Evolutionary conservation across 2,797 vertebrate species (phyloP).

Genomic region (Gallinago stenura): DNA sequence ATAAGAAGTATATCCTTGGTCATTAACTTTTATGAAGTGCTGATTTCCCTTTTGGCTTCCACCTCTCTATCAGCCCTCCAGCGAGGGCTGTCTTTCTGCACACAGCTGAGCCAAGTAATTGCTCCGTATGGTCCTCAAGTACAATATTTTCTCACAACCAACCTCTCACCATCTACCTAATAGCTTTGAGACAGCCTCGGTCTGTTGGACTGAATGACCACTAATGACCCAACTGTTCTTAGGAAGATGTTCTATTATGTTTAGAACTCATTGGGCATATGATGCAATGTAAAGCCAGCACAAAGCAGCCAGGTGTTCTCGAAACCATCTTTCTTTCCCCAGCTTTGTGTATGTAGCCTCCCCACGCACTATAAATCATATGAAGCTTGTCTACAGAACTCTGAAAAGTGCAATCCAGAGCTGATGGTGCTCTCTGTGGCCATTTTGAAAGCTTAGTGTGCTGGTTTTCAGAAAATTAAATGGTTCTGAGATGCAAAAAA

Average conservation of each 20-base stretch:
- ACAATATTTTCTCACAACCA: neutral
- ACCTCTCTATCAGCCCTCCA: neutral
- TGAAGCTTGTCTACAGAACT: neutral
- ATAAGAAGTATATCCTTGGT: neutral
- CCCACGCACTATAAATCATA: neutral
- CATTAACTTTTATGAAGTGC: conserved; percentile 55
- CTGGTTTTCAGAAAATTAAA: neutral
- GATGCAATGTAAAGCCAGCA: neutral
- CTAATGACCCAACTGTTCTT: neutral
- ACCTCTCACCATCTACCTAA: neutral
- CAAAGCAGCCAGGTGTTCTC: neutral
- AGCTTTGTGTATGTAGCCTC: accelerated
- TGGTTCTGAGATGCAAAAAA: neutral
- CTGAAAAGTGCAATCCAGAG: neutral
- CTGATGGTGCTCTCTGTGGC: neutral
- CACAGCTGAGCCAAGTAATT: neutral
- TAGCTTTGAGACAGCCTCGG: neutral
- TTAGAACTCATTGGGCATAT: neutral
- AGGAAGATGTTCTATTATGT: neutral
- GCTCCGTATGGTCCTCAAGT: neutral
- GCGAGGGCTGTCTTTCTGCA: neutral
- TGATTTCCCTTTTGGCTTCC: conserved; percentile 40
- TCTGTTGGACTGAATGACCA: neutral
- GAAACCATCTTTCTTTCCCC: neutral
- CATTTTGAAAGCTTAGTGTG: neutral